These are phyloP conservation scores for Grammomys dolichurus DNA, from an alignment of 2,113 vertebrate species.

Conservation along the genomic window DNA sequence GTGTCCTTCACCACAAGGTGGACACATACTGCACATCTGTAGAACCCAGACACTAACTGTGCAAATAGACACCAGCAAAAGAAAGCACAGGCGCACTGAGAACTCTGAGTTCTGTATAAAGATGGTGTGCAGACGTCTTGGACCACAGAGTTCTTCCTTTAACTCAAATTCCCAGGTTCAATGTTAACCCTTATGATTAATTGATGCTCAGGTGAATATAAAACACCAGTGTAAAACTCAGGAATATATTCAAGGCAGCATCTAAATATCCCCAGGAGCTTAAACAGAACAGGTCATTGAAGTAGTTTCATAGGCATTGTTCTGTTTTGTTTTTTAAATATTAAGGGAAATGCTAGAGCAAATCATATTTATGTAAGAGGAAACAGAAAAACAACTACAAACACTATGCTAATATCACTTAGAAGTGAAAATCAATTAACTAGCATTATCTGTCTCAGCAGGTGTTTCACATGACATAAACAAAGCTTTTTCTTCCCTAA, in stretches of 20 bases:
- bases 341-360: slow-evolving; percentile 16
- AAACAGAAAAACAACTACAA: slow-evolving; percentile 57
- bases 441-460: slow-evolving; percentile 20
- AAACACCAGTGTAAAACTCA: not conserved
- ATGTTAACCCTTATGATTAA: not conserved
- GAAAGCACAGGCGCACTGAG: not conserved
- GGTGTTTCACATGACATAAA: slow-evolving; percentile 28
- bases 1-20: not conserved
- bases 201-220: not conserved
- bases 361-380: not conserved
- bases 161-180: slow-evolving; percentile 32
- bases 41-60: not conserved
- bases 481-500: slow-evolving; percentile 5
- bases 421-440: slow-evolving; percentile 8
- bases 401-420: slow-evolving; percentile 10
- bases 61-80: not conserved
- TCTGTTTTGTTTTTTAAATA: not conserved
- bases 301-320: not conserved
- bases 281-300: slow-evolving; percentile 2
- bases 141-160: not conserved
- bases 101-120: not conserved
- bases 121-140: not conserved
- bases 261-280: not conserved
- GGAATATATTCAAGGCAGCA: not conserved
- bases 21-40: not conserved